Evolutionary conservation across 2,888 invertebrate species (phyloP).

Genomic region (Agrochola macilenta): DNA sequence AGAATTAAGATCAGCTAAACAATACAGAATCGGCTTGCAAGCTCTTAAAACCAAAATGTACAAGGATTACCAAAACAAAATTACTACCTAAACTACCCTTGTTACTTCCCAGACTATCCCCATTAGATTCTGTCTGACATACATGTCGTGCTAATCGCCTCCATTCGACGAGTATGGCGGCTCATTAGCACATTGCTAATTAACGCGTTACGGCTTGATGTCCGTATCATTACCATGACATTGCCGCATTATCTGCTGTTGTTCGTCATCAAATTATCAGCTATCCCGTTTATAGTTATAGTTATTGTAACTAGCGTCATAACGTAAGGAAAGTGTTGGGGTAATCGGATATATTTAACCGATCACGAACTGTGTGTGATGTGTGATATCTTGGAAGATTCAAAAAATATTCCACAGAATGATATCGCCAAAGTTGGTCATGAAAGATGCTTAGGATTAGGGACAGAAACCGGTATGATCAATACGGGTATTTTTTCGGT

Average conservation of each 20-base stretch:
- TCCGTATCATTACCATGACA: constrained; percentile 32
- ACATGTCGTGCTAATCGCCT: constrained; percentile 23
- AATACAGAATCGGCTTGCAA: neutral
- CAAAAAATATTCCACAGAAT: too few species aligned
- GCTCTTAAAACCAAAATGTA: neutral
- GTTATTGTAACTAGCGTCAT: neutral
- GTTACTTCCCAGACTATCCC: constrained; percentile 15
- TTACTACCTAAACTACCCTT: neutral
- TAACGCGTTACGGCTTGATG: constrained; percentile 21
- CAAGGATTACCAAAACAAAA: neutral
- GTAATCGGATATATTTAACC: neutral
- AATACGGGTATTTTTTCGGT: too few species aligned
- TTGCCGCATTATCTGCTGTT: constrained; percentile 13
- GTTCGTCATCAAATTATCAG: constrained; percentile 1
- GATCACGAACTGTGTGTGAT: too few species aligned
- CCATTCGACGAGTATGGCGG: neutral
- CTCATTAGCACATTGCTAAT: constrained; percentile 39
- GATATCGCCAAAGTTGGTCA: neutral
- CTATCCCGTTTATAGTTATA: neutral
- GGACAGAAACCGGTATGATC: too few species aligned
- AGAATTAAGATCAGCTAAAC: neutral
- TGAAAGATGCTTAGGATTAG: neutral
- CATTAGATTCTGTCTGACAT: neutral
- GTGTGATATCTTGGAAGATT: neutral
- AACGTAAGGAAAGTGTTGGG: neutral